Evolutionary conservation across 2,888 invertebrate genomes (phyloP).

Genomic region (Cotesia congregata): DNA sequence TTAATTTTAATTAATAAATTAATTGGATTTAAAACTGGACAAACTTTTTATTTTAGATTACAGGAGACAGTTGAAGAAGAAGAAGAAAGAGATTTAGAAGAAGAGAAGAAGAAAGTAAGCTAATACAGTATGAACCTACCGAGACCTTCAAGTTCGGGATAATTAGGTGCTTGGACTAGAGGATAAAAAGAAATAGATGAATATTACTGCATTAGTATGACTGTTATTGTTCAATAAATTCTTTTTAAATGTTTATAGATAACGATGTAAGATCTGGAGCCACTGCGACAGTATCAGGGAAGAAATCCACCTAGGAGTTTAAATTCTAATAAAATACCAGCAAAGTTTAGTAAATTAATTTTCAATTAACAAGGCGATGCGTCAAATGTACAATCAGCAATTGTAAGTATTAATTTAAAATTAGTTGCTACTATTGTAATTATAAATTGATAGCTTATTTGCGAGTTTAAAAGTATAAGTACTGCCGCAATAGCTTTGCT

Average conservation of each 20-base stretch:
- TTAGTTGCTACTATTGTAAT: slow-evolving; percentile 31
- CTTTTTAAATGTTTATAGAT: slow-evolving; percentile 34
- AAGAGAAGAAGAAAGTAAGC: slow-evolving; percentile 57
- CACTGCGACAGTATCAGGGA: slow-evolving; percentile 1
- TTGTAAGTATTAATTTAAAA: slow-evolving; percentile 22
- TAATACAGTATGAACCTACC: slow-evolving; percentile 73
- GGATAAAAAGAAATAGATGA: slow-evolving; percentile 69
- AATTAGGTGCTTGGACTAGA: slow-evolving; percentile 76
- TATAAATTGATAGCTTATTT: slow-evolving; percentile 24
- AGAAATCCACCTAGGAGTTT: not conserved
- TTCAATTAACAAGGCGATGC: slow-evolving; percentile 1
- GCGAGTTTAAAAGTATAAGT: slow-evolving; percentile 14
- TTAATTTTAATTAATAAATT: not conserved
- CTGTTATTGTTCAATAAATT: slow-evolving; percentile 18
- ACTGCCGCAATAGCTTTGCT: slow-evolving; percentile 19
- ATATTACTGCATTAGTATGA: slow-evolving; percentile 66
- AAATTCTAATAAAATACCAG: not conserved
- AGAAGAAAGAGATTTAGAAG: slow-evolving; percentile 32
- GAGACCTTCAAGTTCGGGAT: slow-evolving; percentile 76
- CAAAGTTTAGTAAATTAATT: too few relatives aligned
- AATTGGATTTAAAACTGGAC: not conserved
- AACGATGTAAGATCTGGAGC: slow-evolving; percentile 23
- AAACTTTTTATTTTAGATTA: slow-evolving; percentile 14
- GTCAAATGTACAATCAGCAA: not conserved
- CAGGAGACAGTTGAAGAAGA: slow-evolving; percentile 40